Evolutionary conservation across 2,888 invertebrate genomes (phyloP), one percentile per base, ranked within the genome.

Genomic region (Scaeva pyrastri): DNA sequence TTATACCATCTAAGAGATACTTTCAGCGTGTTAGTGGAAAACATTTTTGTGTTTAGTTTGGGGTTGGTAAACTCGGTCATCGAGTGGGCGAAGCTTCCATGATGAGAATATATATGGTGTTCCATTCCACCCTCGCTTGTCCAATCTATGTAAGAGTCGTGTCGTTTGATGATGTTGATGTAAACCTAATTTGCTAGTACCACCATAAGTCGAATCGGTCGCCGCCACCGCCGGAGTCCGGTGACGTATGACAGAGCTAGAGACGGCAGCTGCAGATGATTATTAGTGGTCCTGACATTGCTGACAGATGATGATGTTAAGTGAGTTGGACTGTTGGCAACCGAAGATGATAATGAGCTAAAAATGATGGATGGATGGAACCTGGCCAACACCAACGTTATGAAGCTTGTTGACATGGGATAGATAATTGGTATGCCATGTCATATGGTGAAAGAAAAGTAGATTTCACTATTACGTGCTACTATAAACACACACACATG

Each of bases 231-330:
- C n/a, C n/a, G n/a, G n/a, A n/a, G 31, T 31, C 31, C 8, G 1
- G 31, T 31, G 31, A 31, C 31, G 31, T 31, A n/a, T n/a, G n/a
- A n/a, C n/a, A n/a, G n/a, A n/a, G n/a, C n/a, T n/a, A n/a, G n/a
- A n/a, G 31, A 31, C 31, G 31, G 31, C 52, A 45, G 60, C 43
- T 58, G 52, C 12, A 62, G 48, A 81, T 75, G 55, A 71, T 70
- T 75, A 81, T 75, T 75, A 43, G 62, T 81, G 36, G 21, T 16
- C 7, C 62, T 48, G 62, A 56, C 74, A 81, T 62, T 43, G 12
- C 62, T 80, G 80, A 81, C 75, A 75, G 70, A 80, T 71, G 80
- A 81, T 75, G 52, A 41, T 60, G 62, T 41, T 81, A 75, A 71
- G 70, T 55, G 41, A 75, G 11, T 62, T 21, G 21, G 70, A 70